Evolutionary conservation across 2,113 vertebrate genomes (phyloP).

Genomic region (Istiophorus platypterus): DNA sequence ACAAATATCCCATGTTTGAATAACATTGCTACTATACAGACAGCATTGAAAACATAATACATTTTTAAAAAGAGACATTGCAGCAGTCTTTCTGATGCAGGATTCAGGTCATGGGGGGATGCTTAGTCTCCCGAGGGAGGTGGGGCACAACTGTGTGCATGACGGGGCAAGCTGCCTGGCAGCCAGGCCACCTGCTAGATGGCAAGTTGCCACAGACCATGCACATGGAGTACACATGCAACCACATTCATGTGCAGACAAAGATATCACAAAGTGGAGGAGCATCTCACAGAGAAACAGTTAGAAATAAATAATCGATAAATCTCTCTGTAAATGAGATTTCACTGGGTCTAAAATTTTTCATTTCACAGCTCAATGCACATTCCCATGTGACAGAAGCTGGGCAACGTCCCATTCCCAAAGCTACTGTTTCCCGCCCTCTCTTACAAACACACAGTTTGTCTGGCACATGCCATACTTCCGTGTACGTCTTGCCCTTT

Average conservation of each 20-base stretch:
- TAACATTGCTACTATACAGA: constrained; percentile 1
- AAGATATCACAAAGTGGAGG: not conserved
- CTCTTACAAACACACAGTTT: constrained; percentile 7
- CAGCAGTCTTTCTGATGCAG: constrained; percentile 22
- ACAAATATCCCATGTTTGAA: too few species aligned
- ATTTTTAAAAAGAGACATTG: constrained; percentile 12
- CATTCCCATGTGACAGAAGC: not conserved
- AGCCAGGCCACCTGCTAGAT: constrained; percentile 58
- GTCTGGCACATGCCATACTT: constrained; percentile 64
- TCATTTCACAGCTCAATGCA: constrained; percentile 25
- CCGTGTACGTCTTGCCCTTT: constrained; percentile 54
- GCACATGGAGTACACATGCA: constrained; percentile 9
- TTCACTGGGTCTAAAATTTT: not conserved
- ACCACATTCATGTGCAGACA: not conserved
- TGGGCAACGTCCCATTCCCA: not conserved
- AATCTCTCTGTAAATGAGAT: not conserved
- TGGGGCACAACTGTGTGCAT: constrained; percentile 50
- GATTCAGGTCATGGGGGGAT: constrained; percentile 37
- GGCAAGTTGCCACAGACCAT: constrained; percentile 37
- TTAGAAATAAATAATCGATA: not conserved
- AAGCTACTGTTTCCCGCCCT: not conserved
- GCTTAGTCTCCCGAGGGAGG: constrained; percentile 10
- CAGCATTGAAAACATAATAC: not conserved
- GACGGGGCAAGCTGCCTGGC: constrained; percentile 32
- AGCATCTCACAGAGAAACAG: not conserved